Conservation (phyloP, 2,113 vertebrate genomes). For the Cygnus buccinator region DNA sequence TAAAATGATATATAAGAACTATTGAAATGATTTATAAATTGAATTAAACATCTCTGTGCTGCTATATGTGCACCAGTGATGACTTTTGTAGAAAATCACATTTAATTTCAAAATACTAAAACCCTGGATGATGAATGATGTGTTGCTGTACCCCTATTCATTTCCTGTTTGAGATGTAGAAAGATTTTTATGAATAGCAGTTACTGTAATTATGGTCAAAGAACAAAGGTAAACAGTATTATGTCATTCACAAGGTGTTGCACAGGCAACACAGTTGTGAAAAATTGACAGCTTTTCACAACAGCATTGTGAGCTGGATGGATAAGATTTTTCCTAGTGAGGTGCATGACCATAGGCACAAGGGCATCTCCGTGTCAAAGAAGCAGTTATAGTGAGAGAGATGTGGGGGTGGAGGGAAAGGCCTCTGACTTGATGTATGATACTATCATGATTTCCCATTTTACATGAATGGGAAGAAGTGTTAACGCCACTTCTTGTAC, state of each 20-base stretch:
- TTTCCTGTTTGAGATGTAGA: neutral
- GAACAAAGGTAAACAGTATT: neutral
- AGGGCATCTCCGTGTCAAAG: neutral
- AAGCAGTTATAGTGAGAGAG: neutral
- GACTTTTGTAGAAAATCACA: neutral
- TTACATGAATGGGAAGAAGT: neutral
- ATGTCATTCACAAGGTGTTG: neutral
- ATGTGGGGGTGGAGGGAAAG: neutral
- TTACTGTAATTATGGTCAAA: slow-evolving; percentile 11
- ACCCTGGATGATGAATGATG: neutral
- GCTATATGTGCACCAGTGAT: neutral
- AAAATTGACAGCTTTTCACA: neutral
- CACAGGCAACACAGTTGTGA: neutral
- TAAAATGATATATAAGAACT: neutral
- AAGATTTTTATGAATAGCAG: slow-evolving; percentile 2
- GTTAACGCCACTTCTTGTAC: neutral
- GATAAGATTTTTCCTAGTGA: neutral
- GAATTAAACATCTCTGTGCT: neutral
- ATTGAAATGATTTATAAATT: neutral
- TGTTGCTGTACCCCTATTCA: neutral
- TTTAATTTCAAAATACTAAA: neutral
- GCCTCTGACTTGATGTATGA: neutral
- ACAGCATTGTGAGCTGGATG: neutral
- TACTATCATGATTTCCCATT: neutral
- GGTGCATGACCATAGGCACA: neutral